Evolutionary conservation across 2,113 vertebrate species (phyloP).

Genomic region (Miniopterus natalensis): DNA sequence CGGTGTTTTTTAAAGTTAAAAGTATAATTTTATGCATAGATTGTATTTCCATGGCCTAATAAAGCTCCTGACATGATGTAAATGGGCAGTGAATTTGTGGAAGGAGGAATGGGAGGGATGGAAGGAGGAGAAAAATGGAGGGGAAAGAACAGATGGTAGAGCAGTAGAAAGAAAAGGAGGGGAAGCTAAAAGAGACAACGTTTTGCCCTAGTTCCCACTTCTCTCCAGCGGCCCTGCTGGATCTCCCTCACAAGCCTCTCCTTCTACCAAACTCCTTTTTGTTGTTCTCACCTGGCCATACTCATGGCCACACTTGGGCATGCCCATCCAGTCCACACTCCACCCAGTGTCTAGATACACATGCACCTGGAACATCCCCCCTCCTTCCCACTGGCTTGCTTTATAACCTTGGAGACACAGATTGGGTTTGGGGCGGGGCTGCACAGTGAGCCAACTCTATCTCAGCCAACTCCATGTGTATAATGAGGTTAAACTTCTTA

Average conservation of each 20-base stretch:
- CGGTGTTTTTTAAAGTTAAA: neutral
- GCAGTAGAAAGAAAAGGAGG: neutral
- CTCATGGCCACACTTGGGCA: neutral
- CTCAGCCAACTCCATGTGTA: neutral
- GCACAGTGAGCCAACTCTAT: neutral
- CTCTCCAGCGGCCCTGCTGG: neutral
- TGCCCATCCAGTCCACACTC: neutral
- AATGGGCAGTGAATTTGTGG: neutral
- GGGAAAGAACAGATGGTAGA: slow-evolving; percentile 45
- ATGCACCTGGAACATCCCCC: too few species aligned
- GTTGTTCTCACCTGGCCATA: neutral
- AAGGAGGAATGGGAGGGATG: neutral
- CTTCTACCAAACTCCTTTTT: neutral
- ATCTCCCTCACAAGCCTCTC: neutral
- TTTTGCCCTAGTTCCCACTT: neutral
- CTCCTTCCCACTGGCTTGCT: neutral
- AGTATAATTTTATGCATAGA: neutral
- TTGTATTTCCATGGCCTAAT: neutral
- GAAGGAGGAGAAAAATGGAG: slow-evolving; percentile 21
- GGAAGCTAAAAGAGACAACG: neutral
- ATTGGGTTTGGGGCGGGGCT: too few species aligned
- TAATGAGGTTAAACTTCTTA: neutral
- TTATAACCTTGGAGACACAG: neutral
- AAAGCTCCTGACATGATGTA: neutral
- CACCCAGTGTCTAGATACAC: neutral